Evolutionary conservation across 64 coral and sea anemone species (phyloP).

Genomic region (Pachyseris speciosa): DNA sequence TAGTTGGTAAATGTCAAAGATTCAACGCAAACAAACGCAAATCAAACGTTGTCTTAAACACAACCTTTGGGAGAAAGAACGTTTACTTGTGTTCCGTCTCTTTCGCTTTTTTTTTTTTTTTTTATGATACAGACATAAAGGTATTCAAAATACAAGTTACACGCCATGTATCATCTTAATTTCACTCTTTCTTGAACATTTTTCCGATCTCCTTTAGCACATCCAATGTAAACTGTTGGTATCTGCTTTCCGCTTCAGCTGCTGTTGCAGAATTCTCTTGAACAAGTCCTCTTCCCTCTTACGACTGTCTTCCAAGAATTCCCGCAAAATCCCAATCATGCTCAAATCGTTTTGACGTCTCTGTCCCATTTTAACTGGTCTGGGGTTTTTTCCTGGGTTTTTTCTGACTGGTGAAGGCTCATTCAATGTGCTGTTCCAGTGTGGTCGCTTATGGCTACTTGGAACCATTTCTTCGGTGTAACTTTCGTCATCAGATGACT

Average conservation of each 20-base stretch:
- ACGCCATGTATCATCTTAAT: too few relatives aligned
- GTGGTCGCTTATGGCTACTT: neutral
- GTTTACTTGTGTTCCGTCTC: too few relatives aligned
- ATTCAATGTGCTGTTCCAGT: neutral
- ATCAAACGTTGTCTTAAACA: too few relatives aligned
- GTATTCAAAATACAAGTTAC: too few relatives aligned
- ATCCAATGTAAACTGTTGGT: slow-evolving; percentile 92
- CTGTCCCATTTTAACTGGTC: slow-evolving; percentile 52
- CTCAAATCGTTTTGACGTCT: slow-evolving; percentile 59
- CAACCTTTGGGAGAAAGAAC: too few relatives aligned
- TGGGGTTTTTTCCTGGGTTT: slow-evolving; percentile 70
- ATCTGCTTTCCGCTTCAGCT: slow-evolving; percentile 79
- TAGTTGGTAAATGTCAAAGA: too few relatives aligned
- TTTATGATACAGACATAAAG: too few relatives aligned
- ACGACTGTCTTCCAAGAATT: slow-evolving; percentile 87
- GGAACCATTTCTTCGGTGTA: neutral
- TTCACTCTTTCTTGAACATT: slow-evolving; percentile 66
- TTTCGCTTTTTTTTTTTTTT: too few relatives aligned
- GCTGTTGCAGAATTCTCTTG: slow-evolving; percentile 85
- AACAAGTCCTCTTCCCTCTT: slow-evolving; percentile 89
- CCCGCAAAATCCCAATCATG: slow-evolving; percentile 74
- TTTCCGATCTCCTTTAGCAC: slow-evolving; percentile 91
- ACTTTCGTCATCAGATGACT: slow-evolving; percentile 34
- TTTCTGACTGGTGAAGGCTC: slow-evolving; percentile 17
- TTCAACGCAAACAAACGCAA: too few relatives aligned